These are phyloP conservation scores for Chondrosia reniformis DNA, from an alignment of 37 sponge, comb jelly and placozoan genomes.

Conservation along the genomic window DNA sequence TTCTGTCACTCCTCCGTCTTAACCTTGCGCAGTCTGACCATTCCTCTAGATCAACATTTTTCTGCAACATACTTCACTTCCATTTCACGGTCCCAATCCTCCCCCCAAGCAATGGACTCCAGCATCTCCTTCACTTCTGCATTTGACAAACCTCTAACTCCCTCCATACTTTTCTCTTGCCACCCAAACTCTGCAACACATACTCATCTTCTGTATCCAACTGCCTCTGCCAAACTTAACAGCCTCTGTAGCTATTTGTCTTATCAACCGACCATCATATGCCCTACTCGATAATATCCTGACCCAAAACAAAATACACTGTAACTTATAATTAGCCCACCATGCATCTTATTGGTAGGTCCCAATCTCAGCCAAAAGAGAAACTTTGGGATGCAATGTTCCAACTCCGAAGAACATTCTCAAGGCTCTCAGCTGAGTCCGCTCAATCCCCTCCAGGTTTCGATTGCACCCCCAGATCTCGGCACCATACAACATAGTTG, in stretches of 20 bases:
- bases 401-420: not conserved
- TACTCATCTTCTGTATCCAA: not conserved
- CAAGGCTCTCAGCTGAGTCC: not conserved
- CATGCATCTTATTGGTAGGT: conserved; percentile 1
- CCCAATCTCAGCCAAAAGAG: conserved; percentile 6
- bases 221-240: conserved; percentile 12
- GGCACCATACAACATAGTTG: conserved; percentile 10
- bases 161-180: conserved; percentile 3
- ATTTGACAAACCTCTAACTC: not conserved
- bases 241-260: conserved; percentile 1
- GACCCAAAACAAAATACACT: not conserved
- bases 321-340: not conserved
- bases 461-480: conserved; percentile 12
- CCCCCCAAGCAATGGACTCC: too few species aligned
- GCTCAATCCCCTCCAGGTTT: conserved; percentile 1
- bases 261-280: conserved; percentile 11
- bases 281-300: not conserved
- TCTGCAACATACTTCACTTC: too few species aligned
- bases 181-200: conserved; percentile 9
- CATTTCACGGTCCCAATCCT: too few species aligned
- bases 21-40: too few species aligned
- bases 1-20: too few species aligned
- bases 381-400: conserved; percentile 7
- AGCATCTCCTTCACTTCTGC: not conserved
- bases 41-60: too few species aligned